Evolutionary conservation across 2,888 invertebrate species (phyloP).

Genomic region (Luperina nickerlii): DNA sequence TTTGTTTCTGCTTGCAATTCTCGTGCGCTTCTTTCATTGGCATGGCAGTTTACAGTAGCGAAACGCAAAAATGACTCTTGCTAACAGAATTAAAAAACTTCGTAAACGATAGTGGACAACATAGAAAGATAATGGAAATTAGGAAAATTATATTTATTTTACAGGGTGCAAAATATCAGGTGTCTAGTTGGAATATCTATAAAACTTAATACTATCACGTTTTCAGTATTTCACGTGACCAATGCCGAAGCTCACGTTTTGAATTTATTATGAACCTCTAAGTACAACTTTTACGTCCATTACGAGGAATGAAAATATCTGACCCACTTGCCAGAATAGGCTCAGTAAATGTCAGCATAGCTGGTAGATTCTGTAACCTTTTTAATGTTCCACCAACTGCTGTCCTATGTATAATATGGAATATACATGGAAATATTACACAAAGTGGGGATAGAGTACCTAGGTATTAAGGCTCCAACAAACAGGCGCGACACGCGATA

Average conservation of each 20-base stretch:
- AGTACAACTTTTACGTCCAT: not conserved
- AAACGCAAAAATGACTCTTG: not conserved
- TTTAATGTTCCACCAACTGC: not conserved
- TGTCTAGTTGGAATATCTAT: slow-evolving; percentile 16
- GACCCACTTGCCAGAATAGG: too few relatives aligned
- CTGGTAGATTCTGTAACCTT: not conserved
- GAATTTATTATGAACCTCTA: slow-evolving; percentile 21
- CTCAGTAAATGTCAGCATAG: not conserved
- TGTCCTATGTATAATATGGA: not conserved
- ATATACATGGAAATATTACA: not conserved
- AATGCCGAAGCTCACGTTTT: slow-evolving; percentile 18
- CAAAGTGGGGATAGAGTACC: not conserved
- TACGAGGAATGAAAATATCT: not conserved
- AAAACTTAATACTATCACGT: slow-evolving; percentile 36
- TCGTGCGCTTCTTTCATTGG: not conserved
- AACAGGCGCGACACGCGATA: too few relatives aligned
- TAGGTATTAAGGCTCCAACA: too few relatives aligned
- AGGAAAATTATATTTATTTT: slow-evolving; percentile 10
- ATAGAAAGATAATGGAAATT: slow-evolving; percentile 20
- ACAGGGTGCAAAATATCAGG: slow-evolving; percentile 16
- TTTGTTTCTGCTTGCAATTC: not conserved
- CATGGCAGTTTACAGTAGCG: not conserved
- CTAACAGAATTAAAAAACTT: not conserved
- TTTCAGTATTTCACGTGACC: slow-evolving; percentile 24
- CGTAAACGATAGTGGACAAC: not conserved